A percentile compares a stretch with the other conserved stretches of the same genome.
Conservation (phyloP, 2,888 invertebrate species). For the Netelia virgata region DNA sequence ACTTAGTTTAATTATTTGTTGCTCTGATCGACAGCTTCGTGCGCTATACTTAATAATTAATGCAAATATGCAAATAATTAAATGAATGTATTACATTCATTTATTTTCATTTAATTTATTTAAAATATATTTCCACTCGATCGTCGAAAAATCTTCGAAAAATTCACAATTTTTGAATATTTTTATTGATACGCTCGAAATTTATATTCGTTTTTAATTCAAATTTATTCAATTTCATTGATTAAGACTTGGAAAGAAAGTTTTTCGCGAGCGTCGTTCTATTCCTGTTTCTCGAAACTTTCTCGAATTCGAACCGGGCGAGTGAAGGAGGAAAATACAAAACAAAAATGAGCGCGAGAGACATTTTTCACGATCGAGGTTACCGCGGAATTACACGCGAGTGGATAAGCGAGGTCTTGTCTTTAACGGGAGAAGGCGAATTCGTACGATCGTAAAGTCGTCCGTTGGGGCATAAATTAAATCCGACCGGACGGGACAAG, state of each 20-base stretch:
- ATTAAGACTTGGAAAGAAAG: neutral
- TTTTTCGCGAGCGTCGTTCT: neutral
- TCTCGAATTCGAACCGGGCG: neutral
- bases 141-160: too few species aligned
- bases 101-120: neutral
- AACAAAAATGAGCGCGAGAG: neutral
- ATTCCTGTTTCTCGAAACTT: neutral
- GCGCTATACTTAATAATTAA: slow-evolving; percentile 6
- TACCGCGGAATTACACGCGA: neutral
- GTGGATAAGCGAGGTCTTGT: slow-evolving; percentile 43
- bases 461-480: slow-evolving; percentile 65
- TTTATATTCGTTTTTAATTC: too few species aligned
- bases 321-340: neutral
- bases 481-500: slow-evolving; percentile 59
- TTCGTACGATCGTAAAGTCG: slow-evolving; percentile 65
- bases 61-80: slow-evolving; percentile 26
- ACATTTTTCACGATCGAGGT: slow-evolving; percentile 23
- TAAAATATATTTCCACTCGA: too few species aligned
- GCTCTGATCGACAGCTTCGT: slow-evolving; percentile 25
- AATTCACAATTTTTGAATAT: too few species aligned
- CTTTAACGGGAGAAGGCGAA: slow-evolving; percentile 65
- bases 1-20: slow-evolving; percentile 27
- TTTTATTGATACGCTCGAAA: too few species aligned
- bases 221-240: too few species aligned
- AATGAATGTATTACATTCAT: neutral